Evolutionary conservation across 2,113 vertebrate species (phyloP).

Genomic region (Antechinus flavipes): DNA sequence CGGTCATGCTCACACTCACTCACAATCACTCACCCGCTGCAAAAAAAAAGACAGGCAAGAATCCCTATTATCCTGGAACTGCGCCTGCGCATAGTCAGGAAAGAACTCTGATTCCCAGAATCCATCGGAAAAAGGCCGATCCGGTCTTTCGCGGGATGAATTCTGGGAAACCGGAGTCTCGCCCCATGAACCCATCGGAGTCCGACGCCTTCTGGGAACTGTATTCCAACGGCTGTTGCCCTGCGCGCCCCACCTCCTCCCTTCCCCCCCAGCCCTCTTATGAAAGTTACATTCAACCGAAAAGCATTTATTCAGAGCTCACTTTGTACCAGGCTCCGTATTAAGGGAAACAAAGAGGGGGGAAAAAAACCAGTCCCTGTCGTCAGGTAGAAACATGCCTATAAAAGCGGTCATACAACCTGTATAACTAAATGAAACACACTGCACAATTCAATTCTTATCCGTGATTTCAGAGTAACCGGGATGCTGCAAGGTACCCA

Average conservation of each 20-base stretch:
- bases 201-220: background rate
- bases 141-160: background rate
- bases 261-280: background rate
- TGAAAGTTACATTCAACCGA: background rate
- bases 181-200: background rate
- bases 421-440: background rate
- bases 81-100: background rate
- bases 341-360: background rate
- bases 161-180: background rate
- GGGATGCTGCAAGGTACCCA: background rate
- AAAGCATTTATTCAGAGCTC: background rate
- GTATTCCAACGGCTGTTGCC: background rate
- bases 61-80: background rate
- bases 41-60: background rate
- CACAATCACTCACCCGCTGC: background rate
- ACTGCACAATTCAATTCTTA: background rate
- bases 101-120: background rate
- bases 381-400: background rate
- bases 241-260: background rate
- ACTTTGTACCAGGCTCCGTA: background rate
- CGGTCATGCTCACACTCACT: background rate
- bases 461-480: background rate
- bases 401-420: background rate
- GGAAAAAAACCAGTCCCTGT: background rate
- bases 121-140: background rate